Percentiles rank a stretch among this genome's conserved stretches.
These are phyloP conservation scores for Haliclona indistincta DNA, from an alignment of 37 sponge, comb jelly and placozoan genomes.

Conservation along the genomic window DNA sequence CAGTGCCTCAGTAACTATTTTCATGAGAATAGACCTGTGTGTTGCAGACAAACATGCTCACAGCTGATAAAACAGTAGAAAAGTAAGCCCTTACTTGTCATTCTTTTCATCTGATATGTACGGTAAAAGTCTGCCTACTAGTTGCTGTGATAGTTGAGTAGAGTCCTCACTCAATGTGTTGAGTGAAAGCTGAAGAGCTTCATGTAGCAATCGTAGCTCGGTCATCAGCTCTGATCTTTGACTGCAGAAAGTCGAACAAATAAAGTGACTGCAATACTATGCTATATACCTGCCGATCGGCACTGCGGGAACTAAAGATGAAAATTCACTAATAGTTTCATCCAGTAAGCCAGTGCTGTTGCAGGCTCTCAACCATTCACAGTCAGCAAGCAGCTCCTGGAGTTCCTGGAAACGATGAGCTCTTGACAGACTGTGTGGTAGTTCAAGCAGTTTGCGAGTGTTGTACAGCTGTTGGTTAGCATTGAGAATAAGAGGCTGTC, in stretches of 20 bases:
- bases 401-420: conserved; percentile 19
- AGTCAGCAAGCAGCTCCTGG: conserved; percentile 49
- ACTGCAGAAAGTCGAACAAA: not conserved
- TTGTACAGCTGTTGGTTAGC: conserved; percentile 43
- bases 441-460: conserved; percentile 57
- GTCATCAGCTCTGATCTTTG: not conserved
- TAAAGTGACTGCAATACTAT: not conserved
- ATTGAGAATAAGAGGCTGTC: conserved; percentile 41
- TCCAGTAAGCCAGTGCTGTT: conserved; percentile 15
- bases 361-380: conserved; percentile 47
- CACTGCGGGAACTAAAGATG: conserved; percentile 46
- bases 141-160: conserved; percentile 39
- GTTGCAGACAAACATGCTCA: too few species aligned
- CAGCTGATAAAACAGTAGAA: not conserved
- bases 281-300: conserved; percentile 37
- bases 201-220: conserved; percentile 58
- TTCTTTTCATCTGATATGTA: conserved; percentile 4
- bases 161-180: conserved; percentile 32
- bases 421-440: conserved; percentile 54
- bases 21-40: conserved; percentile 27
- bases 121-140: conserved; percentile 67
- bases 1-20: conserved; percentile 15
- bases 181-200: conserved; percentile 44
- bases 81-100: conserved; percentile 11
- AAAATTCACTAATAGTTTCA: conserved; percentile 50